A percentile compares a stretch with the other conserved stretches of the same genome.
phyloP scores from a whole-genome alignment of 2,888 invertebrate genomes.

The Scaptomyza tumidula region DNA sequence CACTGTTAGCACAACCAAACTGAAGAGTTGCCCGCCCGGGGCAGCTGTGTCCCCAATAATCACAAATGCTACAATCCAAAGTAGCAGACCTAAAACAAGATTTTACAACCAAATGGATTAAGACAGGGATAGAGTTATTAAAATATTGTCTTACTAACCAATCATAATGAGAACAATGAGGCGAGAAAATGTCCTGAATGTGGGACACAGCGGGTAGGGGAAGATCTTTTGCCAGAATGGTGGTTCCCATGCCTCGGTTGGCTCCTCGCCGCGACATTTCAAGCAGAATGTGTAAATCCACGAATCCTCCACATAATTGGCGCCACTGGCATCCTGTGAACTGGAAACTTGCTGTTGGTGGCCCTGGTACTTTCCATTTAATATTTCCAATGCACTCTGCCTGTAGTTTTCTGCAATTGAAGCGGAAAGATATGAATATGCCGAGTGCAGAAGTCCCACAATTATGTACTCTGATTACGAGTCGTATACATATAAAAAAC shows the following conservation, averaged over 20 bases:
- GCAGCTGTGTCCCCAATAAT: constrained; percentile 91
- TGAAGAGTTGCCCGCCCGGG: constrained; percentile 93
- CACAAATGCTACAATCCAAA: constrained; percentile 91
- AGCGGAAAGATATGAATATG: constrained; percentile 22
- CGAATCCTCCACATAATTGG: constrained; percentile 85
- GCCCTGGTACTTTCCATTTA: constrained; percentile 79
- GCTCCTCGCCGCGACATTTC: constrained; percentile 91
- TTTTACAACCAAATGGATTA: not conserved
- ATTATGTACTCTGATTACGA: constrained; percentile 21
- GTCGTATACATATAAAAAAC: constrained; percentile 37
- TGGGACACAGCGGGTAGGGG: constrained; percentile 93
- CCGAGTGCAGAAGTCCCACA: constrained; percentile 44
- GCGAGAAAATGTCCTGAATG: constrained; percentile 93
- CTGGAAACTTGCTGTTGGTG: constrained; percentile 55
- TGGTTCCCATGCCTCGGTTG: constrained; percentile 92
- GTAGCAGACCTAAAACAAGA: constrained; percentile 86
- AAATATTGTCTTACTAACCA: constrained; percentile 84
- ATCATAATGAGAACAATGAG: constrained; percentile 90
- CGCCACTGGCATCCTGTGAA: constrained; percentile 39
- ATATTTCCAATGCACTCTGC: constrained; percentile 79
- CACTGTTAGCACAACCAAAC: constrained; percentile 90
- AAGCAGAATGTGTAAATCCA: constrained; percentile 94
- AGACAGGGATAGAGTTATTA: fast-evolving
- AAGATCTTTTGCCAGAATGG: constrained; percentile 91
- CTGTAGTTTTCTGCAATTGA: constrained; percentile 76